These are phyloP conservation scores for Catostylus mosaicus DNA, from an alignment of 30 jellyfish, hydroid and myxozoan genomes.

Conservation along the genomic window DNA sequence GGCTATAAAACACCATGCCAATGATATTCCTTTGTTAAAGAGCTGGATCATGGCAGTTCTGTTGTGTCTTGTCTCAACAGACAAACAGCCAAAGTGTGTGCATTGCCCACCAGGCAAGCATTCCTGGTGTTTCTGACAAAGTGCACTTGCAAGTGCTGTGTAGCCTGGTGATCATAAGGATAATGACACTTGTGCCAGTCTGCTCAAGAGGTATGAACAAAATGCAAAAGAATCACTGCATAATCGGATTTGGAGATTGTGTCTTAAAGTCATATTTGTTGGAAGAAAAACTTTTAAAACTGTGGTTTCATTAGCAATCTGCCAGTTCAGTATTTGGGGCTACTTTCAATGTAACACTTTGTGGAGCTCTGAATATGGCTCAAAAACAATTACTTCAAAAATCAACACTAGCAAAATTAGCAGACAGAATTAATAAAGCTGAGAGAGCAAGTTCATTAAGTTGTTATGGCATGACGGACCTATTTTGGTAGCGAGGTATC, in stretches of 20 bases:
- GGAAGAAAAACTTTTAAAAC: slow-evolving; percentile 34
- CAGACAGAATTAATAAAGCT: not conserved
- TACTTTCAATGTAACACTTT: not conserved
- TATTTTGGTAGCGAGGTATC: not conserved
- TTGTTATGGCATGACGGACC: no score
- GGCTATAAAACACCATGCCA: slow-evolving; percentile 1
- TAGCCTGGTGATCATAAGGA: slow-evolving; percentile 23
- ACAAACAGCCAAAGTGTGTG: slow-evolving; percentile 23
- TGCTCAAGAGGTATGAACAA: slow-evolving; percentile 20
- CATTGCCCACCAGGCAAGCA: slow-evolving; percentile 54
- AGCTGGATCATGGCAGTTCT: slow-evolving; percentile 20
- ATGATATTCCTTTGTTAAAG: slow-evolving; percentile 4
- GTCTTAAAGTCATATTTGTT: slow-evolving; percentile 9
- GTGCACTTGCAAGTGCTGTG: slow-evolving; percentile 18
- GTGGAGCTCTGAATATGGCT: not conserved
- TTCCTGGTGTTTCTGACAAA: slow-evolving; percentile 69
- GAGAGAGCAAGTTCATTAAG: not conserved
- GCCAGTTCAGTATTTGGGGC: slow-evolving; percentile 26
- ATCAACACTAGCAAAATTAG: not conserved
- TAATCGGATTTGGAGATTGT: slow-evolving; percentile 13
- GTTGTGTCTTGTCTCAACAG: slow-evolving; percentile 14
- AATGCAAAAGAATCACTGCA: slow-evolving; percentile 22
- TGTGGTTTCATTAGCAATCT: slow-evolving; percentile 31
- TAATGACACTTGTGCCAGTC: slow-evolving; percentile 49
- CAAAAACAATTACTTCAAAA: not conserved